Evolutionary conservation across 2,113 vertebrate genomes (phyloP).

Genomic region (Salvelinus alpinus): DNA sequence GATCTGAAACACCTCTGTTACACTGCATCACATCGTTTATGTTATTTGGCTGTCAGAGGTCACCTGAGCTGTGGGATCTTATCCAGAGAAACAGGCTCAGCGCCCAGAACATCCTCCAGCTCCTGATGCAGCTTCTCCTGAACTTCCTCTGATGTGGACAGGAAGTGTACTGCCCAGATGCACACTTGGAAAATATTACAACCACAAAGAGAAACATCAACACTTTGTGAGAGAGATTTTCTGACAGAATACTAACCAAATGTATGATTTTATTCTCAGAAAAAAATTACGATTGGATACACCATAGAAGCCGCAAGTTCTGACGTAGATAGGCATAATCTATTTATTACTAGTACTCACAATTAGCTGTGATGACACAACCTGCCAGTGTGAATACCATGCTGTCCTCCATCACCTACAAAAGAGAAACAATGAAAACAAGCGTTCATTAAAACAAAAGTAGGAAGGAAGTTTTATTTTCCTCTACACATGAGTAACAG

Average conservation of each 20-base stretch:
- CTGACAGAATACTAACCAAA: neutral
- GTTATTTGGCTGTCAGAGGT: constrained; percentile 82
- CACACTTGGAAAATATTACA: constrained; percentile 80
- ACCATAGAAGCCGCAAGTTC: neutral
- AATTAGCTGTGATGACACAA: constrained; percentile 89
- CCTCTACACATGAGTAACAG: neutral
- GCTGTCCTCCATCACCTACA: constrained; percentile 90
- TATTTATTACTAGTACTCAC: constrained; percentile 72
- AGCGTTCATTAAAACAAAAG: neutral
- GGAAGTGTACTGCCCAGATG: constrained; percentile 92
- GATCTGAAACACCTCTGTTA: too few relatives aligned
- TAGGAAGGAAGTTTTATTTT: neutral
- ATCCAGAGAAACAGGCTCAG: constrained; percentile 81
- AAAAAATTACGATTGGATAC: neutral
- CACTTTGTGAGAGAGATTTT: neutral
- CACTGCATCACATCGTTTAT: neutral
- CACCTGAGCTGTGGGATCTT: constrained; percentile 91
- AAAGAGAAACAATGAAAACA: constrained; percentile 9
- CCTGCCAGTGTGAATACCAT: constrained; percentile 95
- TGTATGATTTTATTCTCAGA: neutral
- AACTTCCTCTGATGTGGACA: constrained; percentile 85
- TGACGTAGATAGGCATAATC: neutral
- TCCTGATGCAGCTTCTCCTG: constrained; percentile 89
- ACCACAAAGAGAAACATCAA: neutral
- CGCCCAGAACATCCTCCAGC: constrained; percentile 82